A percentile compares a stretch with the other conserved stretches of the same genome.
phyloP scores from a whole-genome alignment of 2,113 vertebrate species.

The Columba livia region DNA sequence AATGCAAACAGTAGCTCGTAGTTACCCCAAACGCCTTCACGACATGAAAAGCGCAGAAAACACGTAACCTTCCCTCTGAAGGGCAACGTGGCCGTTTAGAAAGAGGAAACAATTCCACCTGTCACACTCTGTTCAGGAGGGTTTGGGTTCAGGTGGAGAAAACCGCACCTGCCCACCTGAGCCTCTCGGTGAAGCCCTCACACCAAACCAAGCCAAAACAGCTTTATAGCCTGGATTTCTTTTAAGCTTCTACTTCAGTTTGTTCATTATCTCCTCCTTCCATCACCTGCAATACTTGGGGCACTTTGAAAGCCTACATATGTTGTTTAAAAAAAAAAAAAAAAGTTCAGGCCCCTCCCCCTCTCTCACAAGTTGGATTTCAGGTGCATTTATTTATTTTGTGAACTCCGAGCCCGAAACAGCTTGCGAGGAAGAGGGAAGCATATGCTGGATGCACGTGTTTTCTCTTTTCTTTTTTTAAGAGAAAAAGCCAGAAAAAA shows the following conservation, averaged over 20 bases:
- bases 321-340: too few species aligned
- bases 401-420: neutral
- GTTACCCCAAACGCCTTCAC: neutral
- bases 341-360: neutral
- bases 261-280: rapidly evolving
- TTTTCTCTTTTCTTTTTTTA: neutral
- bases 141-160: neutral
- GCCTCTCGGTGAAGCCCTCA: neutral
- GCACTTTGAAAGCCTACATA: neutral
- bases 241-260: neutral
- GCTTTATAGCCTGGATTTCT: neutral
- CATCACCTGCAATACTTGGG: neutral
- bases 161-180: neutral
- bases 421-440: rapidly evolving
- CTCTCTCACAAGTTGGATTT: neutral
- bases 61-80: neutral
- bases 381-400: neutral
- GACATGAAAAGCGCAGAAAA: rapidly evolving
- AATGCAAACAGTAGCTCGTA: rapidly evolving
- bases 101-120: neutral
- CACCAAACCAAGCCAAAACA: neutral
- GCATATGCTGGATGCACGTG: rapidly evolving
- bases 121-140: neutral
- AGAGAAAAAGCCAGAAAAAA: rapidly evolving
- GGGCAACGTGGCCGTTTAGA: rapidly evolving